A percentile compares a stretch with the other conserved stretches of the same genome.
phyloP scores from a whole-genome alignment of 2,888 invertebrate species.

The Ormyrus rosae region DNA sequence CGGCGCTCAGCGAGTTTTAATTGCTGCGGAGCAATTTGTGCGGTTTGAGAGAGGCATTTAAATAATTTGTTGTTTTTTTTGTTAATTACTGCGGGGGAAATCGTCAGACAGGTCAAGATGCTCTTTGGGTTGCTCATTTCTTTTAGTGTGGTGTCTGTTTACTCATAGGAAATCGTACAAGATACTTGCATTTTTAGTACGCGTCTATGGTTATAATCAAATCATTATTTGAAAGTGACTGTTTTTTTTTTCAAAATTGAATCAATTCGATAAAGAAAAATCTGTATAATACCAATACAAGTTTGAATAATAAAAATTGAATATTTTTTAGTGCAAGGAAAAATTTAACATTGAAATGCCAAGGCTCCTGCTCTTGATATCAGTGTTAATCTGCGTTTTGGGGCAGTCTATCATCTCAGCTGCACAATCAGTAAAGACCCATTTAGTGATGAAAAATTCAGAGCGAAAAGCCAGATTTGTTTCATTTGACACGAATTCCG shows the following conservation, averaged over 20 bases:
- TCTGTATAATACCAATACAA: too few species aligned
- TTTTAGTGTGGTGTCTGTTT: too few species aligned
- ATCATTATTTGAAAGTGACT: not conserved
- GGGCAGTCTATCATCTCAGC: not conserved
- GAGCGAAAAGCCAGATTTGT: slow-evolving; percentile 72
- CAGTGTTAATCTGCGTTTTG: slow-evolving; percentile 11
- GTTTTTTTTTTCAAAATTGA: not conserved
- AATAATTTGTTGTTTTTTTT: not conserved
- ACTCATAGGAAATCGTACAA: too few species aligned
- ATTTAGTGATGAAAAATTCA: too few species aligned
- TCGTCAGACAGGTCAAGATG: not conserved
- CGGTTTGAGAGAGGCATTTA: not conserved
- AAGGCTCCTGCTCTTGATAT: not conserved
- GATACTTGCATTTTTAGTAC: too few species aligned
- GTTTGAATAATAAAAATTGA: not conserved
- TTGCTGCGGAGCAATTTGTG: not conserved
- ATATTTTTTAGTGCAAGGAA: slow-evolving; percentile 1
- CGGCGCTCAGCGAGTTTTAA: slow-evolving; percentile 1
- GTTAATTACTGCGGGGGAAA: not conserved
- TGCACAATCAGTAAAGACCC: too few species aligned
- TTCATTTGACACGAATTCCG: slow-evolving; percentile 78
- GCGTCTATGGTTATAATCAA: too few species aligned
- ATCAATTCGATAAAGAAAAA: not conserved
- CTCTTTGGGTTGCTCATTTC: too few species aligned
- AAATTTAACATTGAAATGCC: not conserved